Base-by-base conservation (phyloP, 92 coral and sea anemone species). In the Ricordea florida region DNA sequence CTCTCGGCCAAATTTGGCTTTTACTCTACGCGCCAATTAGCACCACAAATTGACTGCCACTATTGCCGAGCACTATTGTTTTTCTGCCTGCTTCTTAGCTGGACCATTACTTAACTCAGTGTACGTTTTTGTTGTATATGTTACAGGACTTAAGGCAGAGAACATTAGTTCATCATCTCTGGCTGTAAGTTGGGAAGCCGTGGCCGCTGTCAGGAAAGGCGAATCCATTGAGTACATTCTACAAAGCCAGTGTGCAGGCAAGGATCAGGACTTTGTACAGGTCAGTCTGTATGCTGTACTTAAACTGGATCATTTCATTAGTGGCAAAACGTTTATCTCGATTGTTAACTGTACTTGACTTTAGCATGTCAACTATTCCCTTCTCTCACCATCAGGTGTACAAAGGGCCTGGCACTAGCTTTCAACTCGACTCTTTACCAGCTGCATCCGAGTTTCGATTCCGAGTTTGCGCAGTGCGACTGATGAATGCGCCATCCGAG, bases 401-500 rank as follows among this genome's bases (percentile, higher is more conserved):
- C 45, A 86, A 85, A 68, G 98, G 98, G 4, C 86, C 87, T 1
- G 56, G 55, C 32, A 91, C 94, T 21, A 71, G 62, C 27, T 79
- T 81, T 57, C 44, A 74, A 18, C 75, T 52, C 47, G 9, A 74
- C 49, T 58, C 79, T 40, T 82, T 67, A 60, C 59, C 66, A 22
- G 73, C 82, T 7, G 88, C 90, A 38, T 41, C 76, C 36, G 97
- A 89, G 49, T 78, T 84, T 41, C 86, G 90, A 27, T 94, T 94
- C 65, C 84, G 97, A 57, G 93, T 82, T 31, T 94, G 98, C 87
- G 93, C 98, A 57, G 66, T 94, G 36, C 86, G 98, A 18, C 69
- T 82, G 6, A 58, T 76, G 31, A 69, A 61, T 9, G 90, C 76
- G 28, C 62, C 57, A 36, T 44, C 74, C 32, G 61, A 48, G 40